Conservation (phyloP, 2,113 vertebrate genomes). For the Saccopteryx bilineata region DNA sequence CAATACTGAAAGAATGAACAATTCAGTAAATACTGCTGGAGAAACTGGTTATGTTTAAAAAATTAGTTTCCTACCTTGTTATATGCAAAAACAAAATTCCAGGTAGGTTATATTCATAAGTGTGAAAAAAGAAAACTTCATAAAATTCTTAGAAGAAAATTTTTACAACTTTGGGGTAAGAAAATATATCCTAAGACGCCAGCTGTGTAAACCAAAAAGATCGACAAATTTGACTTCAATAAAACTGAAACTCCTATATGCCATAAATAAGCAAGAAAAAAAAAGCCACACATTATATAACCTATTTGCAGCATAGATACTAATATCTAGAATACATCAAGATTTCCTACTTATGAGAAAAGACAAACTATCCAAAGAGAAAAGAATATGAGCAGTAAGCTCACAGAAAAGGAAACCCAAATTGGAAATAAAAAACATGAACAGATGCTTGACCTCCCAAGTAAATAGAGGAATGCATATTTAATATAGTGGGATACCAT, state of each 20-base stretch:
- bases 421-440: not conserved
- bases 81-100: conserved; percentile 29
- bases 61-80: not conserved
- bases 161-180: not conserved
- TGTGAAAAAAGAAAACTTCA: not conserved
- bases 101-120: not conserved
- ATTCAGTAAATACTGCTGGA: not conserved
- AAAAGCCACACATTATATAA: not conserved
- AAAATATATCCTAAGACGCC: conserved; percentile 34
- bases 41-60: not conserved
- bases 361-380: not conserved
- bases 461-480: not conserved
- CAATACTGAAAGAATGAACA: not conserved
- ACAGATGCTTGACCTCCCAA: not conserved
- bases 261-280: conserved; percentile 29
- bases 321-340: conserved; percentile 18
- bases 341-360: not conserved
- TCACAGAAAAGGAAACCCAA: not conserved
- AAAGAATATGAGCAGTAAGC: not conserved
- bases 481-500: not conserved
- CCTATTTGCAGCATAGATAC: not conserved
- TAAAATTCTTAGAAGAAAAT: conserved; percentile 29
- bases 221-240: conserved; percentile 4
- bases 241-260: not conserved
- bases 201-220: conserved; percentile 14